phyloP scores from a whole-genome alignment of 2,888 invertebrate genomes.

The Drosophila affinis region DNA sequence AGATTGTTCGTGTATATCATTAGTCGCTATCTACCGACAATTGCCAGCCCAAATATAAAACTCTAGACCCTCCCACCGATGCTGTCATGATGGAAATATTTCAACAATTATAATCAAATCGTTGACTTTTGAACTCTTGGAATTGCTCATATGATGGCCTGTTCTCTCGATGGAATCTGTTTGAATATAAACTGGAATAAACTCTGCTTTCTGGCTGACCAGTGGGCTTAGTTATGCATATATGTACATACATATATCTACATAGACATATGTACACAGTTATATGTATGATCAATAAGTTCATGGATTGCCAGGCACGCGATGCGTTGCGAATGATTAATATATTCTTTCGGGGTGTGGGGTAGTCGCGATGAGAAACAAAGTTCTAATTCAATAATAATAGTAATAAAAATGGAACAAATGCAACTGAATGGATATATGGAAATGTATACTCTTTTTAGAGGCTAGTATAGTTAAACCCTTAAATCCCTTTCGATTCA shows the following conservation, averaged over 20 bases:
- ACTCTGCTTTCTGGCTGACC: neutral
- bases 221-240: neutral
- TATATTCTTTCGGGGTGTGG: constrained; percentile 10
- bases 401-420: constrained; percentile 1
- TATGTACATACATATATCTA: neutral
- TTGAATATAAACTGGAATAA: neutral
- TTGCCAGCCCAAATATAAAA: neutral
- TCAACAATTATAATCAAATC: constrained; percentile 44
- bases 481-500: no score
- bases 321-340: constrained; percentile 16
- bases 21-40: neutral
- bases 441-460: neutral
- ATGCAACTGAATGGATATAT: neutral
- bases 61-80: neutral
- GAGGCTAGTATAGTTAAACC: neutral
- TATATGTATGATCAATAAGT: constrained; percentile 22
- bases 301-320: constrained; percentile 29
- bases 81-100: neutral
- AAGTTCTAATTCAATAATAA: constrained; percentile 31
- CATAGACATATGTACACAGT: neutral
- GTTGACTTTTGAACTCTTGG: constrained; percentile 61
- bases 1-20: neutral
- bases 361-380: neutral
- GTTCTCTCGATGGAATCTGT: constrained; percentile 7
- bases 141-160: constrained; percentile 28